A percentile compares a stretch with the other conserved stretches of the same genome.
These are phyloP conservation scores for Lucilia cuprina DNA, from an alignment of 1,140 invertebrate genomes.

Conservation along the genomic window DNA sequence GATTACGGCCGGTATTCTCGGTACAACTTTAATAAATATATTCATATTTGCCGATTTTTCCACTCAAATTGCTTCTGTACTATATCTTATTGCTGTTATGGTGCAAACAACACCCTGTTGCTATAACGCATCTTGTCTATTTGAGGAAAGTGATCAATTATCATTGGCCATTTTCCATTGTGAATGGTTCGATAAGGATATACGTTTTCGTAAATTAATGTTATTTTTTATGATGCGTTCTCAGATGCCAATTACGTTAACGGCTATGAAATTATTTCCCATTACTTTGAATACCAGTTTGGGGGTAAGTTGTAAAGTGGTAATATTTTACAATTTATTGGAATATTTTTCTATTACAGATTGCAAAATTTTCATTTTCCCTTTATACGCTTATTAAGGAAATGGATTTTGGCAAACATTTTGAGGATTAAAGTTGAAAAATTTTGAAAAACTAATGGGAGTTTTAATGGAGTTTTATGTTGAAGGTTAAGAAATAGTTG, in stretches of 20 bases:
- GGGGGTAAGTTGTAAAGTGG: not conserved
- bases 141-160: constrained; percentile 42
- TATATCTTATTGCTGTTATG: constrained; percentile 45
- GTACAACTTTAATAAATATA: constrained; percentile 48
- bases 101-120: constrained; percentile 47
- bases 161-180: constrained; percentile 46
- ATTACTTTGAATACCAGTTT: constrained; percentile 21
- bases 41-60: constrained; percentile 47
- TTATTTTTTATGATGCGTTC: constrained; percentile 48
- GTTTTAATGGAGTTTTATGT: no score
- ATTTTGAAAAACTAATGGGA: no score
- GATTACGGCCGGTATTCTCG: constrained; percentile 46
- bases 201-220: constrained; percentile 44
- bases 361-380: constrained; percentile 50
- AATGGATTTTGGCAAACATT: constrained; percentile 37
- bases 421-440: not conserved
- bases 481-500: no score
- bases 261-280: not conserved
- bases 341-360: constrained; percentile 28
- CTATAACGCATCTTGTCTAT: constrained; percentile 45
- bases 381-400: constrained; percentile 48
- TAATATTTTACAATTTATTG: no score
- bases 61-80: constrained; percentile 41
- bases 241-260: constrained; percentile 42
- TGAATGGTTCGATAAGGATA: constrained; percentile 44